These are phyloP conservation scores for Lampris incognitus DNA, from an alignment of 2,113 vertebrate species.

Conservation along the genomic window DNA sequence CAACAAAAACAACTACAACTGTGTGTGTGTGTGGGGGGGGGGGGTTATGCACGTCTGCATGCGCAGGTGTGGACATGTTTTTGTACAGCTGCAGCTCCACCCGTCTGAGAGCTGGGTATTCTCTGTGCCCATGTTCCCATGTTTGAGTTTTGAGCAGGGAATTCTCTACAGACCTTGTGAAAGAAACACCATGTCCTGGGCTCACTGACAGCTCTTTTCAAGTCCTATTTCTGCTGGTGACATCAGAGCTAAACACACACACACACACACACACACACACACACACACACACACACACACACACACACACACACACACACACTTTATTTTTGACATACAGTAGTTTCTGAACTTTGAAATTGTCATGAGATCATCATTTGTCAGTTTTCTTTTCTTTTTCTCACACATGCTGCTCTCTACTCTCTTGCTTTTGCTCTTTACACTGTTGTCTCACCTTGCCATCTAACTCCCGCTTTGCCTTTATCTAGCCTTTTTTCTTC, in stretches of 20 bases:
- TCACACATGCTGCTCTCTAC: neutral
- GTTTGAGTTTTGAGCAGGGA: conserved; percentile 45
- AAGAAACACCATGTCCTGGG: conserved; percentile 25
- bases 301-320: conserved; percentile 9
- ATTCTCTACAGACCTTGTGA: conserved; percentile 30
- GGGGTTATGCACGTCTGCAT: conserved; percentile 7
- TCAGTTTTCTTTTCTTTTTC: conserved; percentile 5
- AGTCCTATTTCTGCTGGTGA: conserved; percentile 47
- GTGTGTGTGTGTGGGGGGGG: conserved; percentile 3
- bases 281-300: conserved; percentile 3
- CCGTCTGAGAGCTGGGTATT: conserved; percentile 42
- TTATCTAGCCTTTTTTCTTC: neutral
- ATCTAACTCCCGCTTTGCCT: neutral
- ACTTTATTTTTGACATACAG: too few relatives aligned
- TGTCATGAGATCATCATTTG: conserved; percentile 19
- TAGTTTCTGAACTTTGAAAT: conserved; percentile 12
- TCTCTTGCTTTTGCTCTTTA: conserved; percentile 8
- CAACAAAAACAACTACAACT: neutral
- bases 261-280: neutral
- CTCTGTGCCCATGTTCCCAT: conserved; percentile 31
- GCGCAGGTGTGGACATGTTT: conserved; percentile 44
- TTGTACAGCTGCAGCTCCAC: conserved; percentile 47
- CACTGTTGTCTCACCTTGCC: conserved; percentile 5
- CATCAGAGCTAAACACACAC: conserved; percentile 17
- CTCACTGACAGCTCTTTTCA: conserved; percentile 36